These are phyloP conservation scores for Megathymus violae DNA, from an alignment of 1,140 invertebrate species.

Conservation along the genomic window DNA sequence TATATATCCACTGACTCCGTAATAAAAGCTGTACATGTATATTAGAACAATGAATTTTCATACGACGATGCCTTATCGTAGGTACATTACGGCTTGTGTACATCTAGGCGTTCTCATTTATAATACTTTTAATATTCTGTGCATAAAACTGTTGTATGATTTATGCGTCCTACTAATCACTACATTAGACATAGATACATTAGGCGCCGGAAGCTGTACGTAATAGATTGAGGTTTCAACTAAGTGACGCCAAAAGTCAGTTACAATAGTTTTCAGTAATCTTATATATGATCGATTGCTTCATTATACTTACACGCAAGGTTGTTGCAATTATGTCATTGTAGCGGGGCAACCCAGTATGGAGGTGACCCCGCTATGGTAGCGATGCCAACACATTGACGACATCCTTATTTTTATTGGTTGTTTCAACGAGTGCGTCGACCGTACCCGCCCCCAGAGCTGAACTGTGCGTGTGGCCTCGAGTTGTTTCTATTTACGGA, in stretches of 20 bases:
- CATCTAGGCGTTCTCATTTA: too few species aligned
- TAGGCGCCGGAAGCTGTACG: neutral
- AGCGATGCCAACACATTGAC: slow-evolving; percentile 78
- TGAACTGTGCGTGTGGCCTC: slow-evolving; percentile 77
- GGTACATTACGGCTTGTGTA: too few species aligned
- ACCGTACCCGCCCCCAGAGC: slow-evolving; percentile 66
- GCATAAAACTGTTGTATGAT: neutral
- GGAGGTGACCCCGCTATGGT: slow-evolving; percentile 67
- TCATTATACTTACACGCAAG: slow-evolving; percentile 4
- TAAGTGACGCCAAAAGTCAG: slow-evolving; percentile 2
- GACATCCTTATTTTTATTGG: slow-evolving; percentile 83
- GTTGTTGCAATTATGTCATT: slow-evolving; percentile 34
- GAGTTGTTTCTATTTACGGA: slow-evolving; percentile 67
- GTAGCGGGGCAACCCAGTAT: slow-evolving; percentile 43
- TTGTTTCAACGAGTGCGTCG: slow-evolving; percentile 71
- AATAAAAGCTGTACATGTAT: neutral
- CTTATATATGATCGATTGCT: neutral
- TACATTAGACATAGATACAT: neutral
- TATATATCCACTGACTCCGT: neutral
- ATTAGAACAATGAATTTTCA: too few species aligned
- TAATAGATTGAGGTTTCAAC: neutral
- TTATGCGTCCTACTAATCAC: slow-evolving; percentile 9
- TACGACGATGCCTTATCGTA: too few species aligned
- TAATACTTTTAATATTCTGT: too few species aligned
- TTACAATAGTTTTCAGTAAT: slow-evolving; percentile 1